Conservation (phyloP, 2,797 vertebrate genomes). For the Enteromius viviparus region DNA sequence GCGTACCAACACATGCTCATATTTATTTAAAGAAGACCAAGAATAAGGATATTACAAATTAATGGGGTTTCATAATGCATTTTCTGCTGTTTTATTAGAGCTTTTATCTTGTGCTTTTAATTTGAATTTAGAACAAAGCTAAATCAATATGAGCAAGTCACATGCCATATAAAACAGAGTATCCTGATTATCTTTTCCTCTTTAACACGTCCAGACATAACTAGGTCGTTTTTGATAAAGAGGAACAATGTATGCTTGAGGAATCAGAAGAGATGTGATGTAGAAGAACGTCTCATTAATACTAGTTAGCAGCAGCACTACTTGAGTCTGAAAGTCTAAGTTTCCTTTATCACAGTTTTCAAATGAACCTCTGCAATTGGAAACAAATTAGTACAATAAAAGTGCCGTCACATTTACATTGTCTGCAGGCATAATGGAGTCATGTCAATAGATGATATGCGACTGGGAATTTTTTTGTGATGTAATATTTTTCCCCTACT, state of each 20-base stretch:
- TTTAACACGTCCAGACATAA: conserved; percentile 54
- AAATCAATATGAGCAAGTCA: conserved; percentile 49
- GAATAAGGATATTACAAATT: conserved; percentile 32
- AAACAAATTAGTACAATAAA: not conserved
- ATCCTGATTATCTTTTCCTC: conserved; percentile 36
- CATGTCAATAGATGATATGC: not conserved
- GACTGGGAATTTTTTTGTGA: too few species aligned
- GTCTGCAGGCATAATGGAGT: not conserved
- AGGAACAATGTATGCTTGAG: conserved; percentile 49
- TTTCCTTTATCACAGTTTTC: conserved; percentile 50
- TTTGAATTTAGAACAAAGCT: conserved; percentile 32
- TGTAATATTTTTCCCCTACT: too few species aligned
- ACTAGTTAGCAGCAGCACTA: conserved; percentile 45
- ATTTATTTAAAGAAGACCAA: conserved; percentile 33
- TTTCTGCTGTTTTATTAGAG: not conserved
- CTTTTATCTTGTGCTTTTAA: conserved; percentile 43
- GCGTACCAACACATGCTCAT: not conserved
- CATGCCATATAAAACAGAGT: conserved; percentile 39
- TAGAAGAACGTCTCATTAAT: conserved; percentile 49
- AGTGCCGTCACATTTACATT: not conserved
- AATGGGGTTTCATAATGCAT: conserved; percentile 34
- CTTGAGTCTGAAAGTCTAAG: conserved; percentile 39
- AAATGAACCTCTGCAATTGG: conserved; percentile 21
- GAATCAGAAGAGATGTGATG: conserved; percentile 48
- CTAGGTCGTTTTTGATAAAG: conserved; percentile 51